phyloP scores from a whole-genome alignment of 2,113 vertebrate species.

The Pluvialis apricaria region DNA sequence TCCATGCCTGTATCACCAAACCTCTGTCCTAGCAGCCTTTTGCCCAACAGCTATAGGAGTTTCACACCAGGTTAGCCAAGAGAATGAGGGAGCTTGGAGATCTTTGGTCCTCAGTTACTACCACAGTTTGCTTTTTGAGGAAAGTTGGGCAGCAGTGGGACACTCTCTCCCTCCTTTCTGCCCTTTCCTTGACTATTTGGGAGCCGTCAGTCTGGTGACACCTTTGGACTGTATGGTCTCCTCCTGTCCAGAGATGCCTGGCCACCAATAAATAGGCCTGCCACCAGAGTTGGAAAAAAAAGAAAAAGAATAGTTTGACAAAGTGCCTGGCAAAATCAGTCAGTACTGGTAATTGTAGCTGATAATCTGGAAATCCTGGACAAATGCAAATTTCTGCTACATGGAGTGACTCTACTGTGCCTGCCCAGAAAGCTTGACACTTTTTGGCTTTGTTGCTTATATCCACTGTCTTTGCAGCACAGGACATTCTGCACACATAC shows the following conservation, averaged over 20 bases:
- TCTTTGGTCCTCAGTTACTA: neutral
- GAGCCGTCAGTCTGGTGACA: neutral
- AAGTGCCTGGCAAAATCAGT: neutral
- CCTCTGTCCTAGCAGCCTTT: neutral
- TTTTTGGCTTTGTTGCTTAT: neutral
- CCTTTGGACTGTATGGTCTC: neutral
- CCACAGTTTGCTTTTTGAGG: neutral
- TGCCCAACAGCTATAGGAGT: neutral
- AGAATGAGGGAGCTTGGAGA: neutral
- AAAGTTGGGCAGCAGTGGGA: neutral
- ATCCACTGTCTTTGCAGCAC: neutral
- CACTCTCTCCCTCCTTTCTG: neutral
- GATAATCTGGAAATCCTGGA: neutral
- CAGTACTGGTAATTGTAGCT: neutral
- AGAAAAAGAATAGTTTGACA: neutral
- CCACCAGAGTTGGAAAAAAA: rapidly evolving
- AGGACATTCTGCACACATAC: neutral
- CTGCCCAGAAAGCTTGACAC: neutral
- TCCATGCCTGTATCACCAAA: neutral
- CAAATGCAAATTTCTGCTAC: neutral
- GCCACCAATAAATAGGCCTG: neutral
- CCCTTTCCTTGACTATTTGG: neutral
- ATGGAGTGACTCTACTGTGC: neutral
- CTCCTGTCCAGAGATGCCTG: neutral
- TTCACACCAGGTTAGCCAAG: neutral